These are phyloP conservation scores for Drosophila suzukii DNA, from an alignment of 1,140 invertebrate species.

Conservation along the genomic window DNA sequence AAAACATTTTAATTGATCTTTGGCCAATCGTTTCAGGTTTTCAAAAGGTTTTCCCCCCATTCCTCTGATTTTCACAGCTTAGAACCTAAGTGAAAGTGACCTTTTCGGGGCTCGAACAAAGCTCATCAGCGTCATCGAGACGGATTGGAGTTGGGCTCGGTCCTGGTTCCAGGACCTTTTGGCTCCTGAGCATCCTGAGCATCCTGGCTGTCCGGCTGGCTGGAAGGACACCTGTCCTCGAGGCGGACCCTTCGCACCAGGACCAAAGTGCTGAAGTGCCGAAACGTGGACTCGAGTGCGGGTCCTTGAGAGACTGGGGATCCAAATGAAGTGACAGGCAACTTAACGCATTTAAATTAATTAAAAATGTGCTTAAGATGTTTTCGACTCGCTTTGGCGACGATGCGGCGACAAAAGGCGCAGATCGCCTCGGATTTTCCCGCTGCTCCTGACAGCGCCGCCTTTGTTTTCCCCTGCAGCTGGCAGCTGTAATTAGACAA, in stretches of 20 bases:
- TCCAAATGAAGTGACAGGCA: constrained; percentile 81
- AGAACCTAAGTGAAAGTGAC: not conserved
- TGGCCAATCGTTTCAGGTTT: no score
- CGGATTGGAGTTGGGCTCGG: not conserved
- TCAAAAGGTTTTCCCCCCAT: not conserved
- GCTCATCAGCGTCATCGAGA: constrained; percentile 8
- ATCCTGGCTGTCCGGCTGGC: not conserved
- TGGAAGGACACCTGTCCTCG: constrained; percentile 23
- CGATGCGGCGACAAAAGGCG: constrained; percentile 66
- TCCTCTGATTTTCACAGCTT: not conserved
- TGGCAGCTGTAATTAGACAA: constrained; percentile 82
- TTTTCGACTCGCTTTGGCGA: constrained; percentile 71
- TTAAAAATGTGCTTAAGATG: constrained; percentile 83
- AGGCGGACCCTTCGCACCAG: not conserved
- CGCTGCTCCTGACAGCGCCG: constrained; percentile 50
- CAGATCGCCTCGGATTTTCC: constrained; percentile 28
- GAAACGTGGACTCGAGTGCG: constrained; percentile 43
- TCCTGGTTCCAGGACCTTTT: not conserved
- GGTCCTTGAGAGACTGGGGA: constrained; percentile 55
- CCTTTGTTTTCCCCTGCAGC: constrained; percentile 57
- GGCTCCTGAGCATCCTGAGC: not conserved
- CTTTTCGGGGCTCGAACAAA: not conserved
- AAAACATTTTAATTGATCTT: no score
- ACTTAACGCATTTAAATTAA: constrained; percentile 83
- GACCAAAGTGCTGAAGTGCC: constrained; percentile 21